Conservation (phyloP, 1,140 invertebrate genomes). For the Drosophila mojavensis region DNA sequence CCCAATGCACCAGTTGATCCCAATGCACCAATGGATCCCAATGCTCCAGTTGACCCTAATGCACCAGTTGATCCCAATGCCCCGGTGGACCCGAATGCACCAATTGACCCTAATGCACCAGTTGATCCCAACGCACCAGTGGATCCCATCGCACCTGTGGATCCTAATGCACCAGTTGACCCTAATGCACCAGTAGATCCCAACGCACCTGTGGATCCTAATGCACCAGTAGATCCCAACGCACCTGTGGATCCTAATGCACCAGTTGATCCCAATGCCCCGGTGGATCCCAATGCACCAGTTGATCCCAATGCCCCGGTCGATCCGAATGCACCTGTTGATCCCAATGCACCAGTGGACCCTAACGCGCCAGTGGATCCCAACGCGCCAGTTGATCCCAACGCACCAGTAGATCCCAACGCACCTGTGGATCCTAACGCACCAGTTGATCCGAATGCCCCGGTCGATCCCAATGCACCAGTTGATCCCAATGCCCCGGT, state of each 20-base stretch:
- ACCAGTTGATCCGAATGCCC: constrained; percentile 20
- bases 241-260: constrained; percentile 9
- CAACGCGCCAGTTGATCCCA: constrained; percentile 20
- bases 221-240: too few species aligned
- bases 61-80: constrained; percentile 14
- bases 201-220: too few species aligned
- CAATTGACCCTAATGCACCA: constrained; percentile 9
- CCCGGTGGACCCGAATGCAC: constrained; percentile 4
- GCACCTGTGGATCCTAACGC: constrained; percentile 9
- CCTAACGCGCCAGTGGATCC: constrained; percentile 10
- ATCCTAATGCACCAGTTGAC: too few species aligned
- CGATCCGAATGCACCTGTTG: constrained; percentile 3
- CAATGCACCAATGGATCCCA: constrained; percentile 16
- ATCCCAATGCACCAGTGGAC: not conserved
- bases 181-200: too few species aligned
- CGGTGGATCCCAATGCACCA: constrained; percentile 23
- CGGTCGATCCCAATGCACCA: constrained; percentile 21
- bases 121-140: constrained; percentile 16
- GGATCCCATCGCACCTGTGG: too few species aligned
- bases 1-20: constrained; percentile 18
- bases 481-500: constrained; percentile 23
- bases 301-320: constrained; percentile 6
- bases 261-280: constrained; percentile 24
- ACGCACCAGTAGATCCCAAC: constrained; percentile 26
- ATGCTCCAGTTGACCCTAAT: constrained; percentile 15